These are phyloP conservation scores for Amniataba percoides DNA, from an alignment of 2,797 vertebrate genomes.

Conservation along the genomic window DNA sequence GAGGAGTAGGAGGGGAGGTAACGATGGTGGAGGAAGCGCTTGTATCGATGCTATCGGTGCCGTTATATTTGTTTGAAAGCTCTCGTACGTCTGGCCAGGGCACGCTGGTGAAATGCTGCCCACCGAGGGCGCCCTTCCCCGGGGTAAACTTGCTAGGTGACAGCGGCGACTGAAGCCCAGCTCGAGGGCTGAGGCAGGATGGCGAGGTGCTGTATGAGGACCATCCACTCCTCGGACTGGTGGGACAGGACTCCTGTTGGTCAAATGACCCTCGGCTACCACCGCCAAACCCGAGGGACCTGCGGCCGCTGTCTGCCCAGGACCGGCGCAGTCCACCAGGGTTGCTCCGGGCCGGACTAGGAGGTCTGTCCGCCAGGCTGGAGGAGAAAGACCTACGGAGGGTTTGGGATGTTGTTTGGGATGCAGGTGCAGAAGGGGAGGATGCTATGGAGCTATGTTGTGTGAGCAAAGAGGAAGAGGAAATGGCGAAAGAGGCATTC, in stretches of 20 bases:
- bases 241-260: slow-evolving; percentile 61
- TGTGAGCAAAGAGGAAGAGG: slow-evolving; percentile 28
- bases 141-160: slow-evolving; percentile 55
- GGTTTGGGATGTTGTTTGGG: slow-evolving; percentile 42
- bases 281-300: slow-evolving; percentile 48
- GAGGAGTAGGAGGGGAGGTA: slow-evolving; percentile 19
- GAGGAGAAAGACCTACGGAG: slow-evolving; percentile 69
- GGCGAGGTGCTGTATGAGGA: slow-evolving; percentile 70
- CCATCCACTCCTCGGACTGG: slow-evolving; percentile 65
- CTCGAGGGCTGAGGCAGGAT: slow-evolving; percentile 70
- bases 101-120: slow-evolving; percentile 79
- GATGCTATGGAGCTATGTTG: slow-evolving; percentile 38
- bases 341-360: slow-evolving; percentile 60
- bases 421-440: slow-evolving; percentile 48
- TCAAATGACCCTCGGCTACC: slow-evolving; percentile 55
- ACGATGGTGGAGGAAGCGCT: neutral
- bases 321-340: slow-evolving; percentile 53
- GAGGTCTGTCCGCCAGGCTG: slow-evolving; percentile 61
- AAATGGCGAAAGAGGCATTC: slow-evolving; percentile 8
- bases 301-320: slow-evolving; percentile 65
- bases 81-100: slow-evolving; percentile 83
- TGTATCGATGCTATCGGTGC: slow-evolving; percentile 51
- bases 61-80: slow-evolving; percentile 77
- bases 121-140: slow-evolving; percentile 51
- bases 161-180: slow-evolving; percentile 50